These are phyloP conservation scores for Chrysotoxum bicinctum DNA, from an alignment of 2,888 invertebrate species.

Conservation along the genomic window DNA sequence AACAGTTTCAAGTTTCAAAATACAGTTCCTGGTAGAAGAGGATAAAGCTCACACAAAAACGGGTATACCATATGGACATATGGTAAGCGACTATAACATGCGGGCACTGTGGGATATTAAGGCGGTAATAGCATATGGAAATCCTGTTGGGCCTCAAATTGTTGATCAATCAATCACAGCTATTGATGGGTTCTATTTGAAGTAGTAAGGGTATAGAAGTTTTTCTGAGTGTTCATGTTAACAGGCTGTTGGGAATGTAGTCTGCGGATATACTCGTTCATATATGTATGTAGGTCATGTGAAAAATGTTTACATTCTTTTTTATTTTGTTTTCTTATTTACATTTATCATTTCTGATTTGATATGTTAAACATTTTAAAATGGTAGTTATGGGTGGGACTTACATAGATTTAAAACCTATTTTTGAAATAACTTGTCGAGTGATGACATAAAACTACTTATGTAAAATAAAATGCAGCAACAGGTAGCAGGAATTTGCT, in stretches of 20 bases:
- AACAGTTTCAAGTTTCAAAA: neutral
- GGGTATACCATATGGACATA: neutral
- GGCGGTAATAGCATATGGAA: conserved; percentile 11
- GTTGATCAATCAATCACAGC: conserved; percentile 34
- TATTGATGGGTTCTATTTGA: conserved; percentile 9
- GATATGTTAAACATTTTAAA: too few species aligned
- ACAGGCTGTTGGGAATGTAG: neutral
- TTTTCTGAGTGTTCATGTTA: neutral
- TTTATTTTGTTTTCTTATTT: too few species aligned
- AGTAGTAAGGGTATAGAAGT: neutral
- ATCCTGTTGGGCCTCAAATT: conserved; percentile 18
- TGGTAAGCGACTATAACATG: neutral
- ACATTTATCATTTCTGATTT: too few species aligned
- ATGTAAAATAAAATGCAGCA: too few species aligned
- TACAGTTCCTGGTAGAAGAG: neutral
- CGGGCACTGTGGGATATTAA: neutral
- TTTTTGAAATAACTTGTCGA: too few species aligned
- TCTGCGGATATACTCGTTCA: too few species aligned
- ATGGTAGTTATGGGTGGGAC: too few species aligned
- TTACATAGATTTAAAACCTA: too few species aligned
- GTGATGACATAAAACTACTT: too few species aligned
- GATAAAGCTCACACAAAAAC: neutral
- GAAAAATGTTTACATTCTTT: too few species aligned
- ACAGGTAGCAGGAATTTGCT: too few species aligned
- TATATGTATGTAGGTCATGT: too few species aligned